These are phyloP conservation scores for Neosilurus mollespiculum DNA, from an alignment of 2,797 vertebrate genomes.

Conservation along the genomic window DNA sequence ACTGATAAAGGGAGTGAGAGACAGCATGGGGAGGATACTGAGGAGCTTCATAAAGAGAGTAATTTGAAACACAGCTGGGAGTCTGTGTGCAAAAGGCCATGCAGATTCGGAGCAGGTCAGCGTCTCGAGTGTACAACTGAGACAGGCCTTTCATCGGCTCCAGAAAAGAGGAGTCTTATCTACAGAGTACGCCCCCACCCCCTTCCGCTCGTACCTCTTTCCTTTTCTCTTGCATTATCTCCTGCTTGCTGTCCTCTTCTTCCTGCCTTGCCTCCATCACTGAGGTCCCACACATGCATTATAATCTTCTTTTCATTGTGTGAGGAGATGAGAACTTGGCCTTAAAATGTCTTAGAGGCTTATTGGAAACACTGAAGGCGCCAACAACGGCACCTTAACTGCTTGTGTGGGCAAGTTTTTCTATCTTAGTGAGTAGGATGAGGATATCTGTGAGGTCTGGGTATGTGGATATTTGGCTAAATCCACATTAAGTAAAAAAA, in stretches of 20 bases:
- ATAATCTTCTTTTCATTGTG: constrained; percentile 43
- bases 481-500: background rate
- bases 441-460: background rate
- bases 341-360: background rate
- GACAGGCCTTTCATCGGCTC: constrained; percentile 27
- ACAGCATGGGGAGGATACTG: constrained; percentile 14
- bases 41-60: constrained; percentile 51
- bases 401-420: background rate
- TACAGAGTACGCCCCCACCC: background rate
- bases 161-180: constrained; percentile 35
- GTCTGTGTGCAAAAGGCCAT: constrained; percentile 49
- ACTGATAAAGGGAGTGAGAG: constrained; percentile 14
- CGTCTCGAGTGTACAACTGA: constrained; percentile 30
- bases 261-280: background rate
- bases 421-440: background rate
- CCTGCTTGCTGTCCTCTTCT: background rate
- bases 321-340: constrained; percentile 12
- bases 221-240: background rate
- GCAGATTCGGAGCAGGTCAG: constrained; percentile 47
- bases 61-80: constrained; percentile 57
- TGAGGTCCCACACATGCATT: constrained; percentile 13
- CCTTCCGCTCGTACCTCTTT: background rate
- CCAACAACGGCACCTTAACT: background rate
- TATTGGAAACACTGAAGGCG: background rate
- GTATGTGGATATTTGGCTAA: background rate